Percentiles rank a stretch among this genome's conserved stretches.
Evolutionary conservation across 64 coral and sea anemone species (phyloP).

Genomic region (Porites lutea): DNA sequence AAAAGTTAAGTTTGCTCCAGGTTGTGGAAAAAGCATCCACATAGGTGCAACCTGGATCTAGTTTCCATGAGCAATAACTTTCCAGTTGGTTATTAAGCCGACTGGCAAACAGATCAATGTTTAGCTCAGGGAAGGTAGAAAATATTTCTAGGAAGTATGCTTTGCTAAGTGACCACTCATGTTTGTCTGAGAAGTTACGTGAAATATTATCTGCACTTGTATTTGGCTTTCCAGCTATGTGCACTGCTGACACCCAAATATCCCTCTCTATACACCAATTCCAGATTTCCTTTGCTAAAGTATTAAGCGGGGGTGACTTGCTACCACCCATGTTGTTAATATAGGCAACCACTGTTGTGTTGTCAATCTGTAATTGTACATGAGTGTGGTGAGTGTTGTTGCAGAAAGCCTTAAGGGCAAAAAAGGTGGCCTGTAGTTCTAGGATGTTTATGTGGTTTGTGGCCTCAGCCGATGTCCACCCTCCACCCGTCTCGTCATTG

Average conservation of each 20-base stretch:
- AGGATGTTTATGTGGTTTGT: slow-evolving; percentile 46
- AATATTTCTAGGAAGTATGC: no score
- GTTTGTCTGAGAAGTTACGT: slow-evolving; percentile 30
- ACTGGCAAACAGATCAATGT: no score
- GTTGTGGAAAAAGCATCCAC: no score
- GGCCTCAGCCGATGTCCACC: slow-evolving; percentile 25
- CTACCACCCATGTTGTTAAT: slow-evolving; percentile 54
- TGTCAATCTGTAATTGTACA: no score
- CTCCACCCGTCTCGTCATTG: slow-evolving; percentile 4
- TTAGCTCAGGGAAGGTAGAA: no score
- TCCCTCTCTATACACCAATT: slow-evolving; percentile 3
- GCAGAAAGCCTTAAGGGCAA: slow-evolving; percentile 51
- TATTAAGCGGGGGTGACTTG: slow-evolving; percentile 10
- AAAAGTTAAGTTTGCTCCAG: no score
- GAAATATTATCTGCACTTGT: slow-evolving; percentile 41
- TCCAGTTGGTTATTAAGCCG: no score
- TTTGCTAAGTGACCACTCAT: no score
- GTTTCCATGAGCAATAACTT: no score
- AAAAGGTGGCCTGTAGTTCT: slow-evolving; percentile 57
- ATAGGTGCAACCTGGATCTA: no score
- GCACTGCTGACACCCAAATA: slow-evolving; percentile 58
- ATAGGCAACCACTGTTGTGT: slow-evolving; percentile 49
- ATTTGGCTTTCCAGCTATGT: slow-evolving; percentile 66
- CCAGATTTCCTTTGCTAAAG: slow-evolving; percentile 3
- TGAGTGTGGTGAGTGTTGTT: background rate